Conservation (phyloP, 2,113 vertebrate genomes). For the Notarius quadriscutis region DNA sequence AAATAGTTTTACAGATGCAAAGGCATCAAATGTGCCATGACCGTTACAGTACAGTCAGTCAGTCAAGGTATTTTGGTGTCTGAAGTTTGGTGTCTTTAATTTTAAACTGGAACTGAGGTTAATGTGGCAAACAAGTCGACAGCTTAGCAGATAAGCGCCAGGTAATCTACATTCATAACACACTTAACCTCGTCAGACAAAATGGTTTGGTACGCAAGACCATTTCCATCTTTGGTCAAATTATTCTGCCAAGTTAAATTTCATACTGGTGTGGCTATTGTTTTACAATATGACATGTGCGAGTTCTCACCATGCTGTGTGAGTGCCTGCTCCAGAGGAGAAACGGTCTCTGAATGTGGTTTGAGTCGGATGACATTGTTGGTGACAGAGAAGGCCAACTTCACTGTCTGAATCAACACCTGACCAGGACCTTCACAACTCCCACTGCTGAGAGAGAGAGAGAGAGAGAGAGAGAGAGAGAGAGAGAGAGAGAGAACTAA, state of each 20-base stretch:
- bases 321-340: constrained; percentile 90
- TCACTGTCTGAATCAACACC: constrained; percentile 93
- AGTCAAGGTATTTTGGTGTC: not conserved
- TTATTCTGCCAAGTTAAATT: not conserved
- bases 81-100: not conserved
- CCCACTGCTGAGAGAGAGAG: constrained; percentile 69
- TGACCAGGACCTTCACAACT: constrained; percentile 90
- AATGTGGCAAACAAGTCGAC: not conserved
- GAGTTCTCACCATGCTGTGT: constrained; percentile 86
- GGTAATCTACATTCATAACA: not conserved
- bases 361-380: constrained; percentile 97
- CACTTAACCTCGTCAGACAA: not conserved
- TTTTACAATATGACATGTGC: not conserved
- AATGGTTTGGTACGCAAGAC: not conserved
- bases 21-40: not conserved
- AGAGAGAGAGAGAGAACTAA: not conserved
- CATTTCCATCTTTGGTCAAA: not conserved
- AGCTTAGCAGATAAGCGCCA: not conserved
- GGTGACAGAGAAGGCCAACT: constrained; percentile 92
- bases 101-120: not conserved
- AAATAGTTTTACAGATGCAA: not conserved
- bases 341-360: constrained; percentile 83
- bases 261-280: not conserved
- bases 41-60: not conserved
- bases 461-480: not conserved